phyloP scores from a whole-genome alignment of 2,113 vertebrate genomes.

The Tauraco erythrolophus region DNA sequence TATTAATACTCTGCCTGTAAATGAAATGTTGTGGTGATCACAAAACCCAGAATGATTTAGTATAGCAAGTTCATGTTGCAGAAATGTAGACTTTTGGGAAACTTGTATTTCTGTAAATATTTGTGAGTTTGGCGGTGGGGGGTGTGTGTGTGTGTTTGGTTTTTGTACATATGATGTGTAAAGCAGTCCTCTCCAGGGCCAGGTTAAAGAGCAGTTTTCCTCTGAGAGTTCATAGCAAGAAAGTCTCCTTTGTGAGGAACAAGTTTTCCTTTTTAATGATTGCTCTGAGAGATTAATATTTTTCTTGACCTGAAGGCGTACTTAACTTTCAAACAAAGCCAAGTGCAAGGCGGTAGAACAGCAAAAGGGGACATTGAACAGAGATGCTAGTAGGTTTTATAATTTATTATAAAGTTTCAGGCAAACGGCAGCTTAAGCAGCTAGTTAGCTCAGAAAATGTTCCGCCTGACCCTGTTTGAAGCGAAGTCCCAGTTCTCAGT shows the following conservation, averaged over 20 bases:
- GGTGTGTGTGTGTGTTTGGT: neutral
- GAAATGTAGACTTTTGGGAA: neutral
- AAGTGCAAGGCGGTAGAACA: neutral
- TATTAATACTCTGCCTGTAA: neutral
- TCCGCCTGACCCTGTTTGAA: neutral
- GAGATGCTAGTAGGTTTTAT: neutral
- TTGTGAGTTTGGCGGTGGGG: neutral
- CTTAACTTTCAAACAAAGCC: conserved; percentile 2
- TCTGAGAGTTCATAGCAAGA: neutral
- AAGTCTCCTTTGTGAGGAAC: neutral
- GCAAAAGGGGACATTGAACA: neutral
- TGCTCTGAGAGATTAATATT: conserved; percentile 45
- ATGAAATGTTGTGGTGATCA: neutral
- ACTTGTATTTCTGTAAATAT: neutral
- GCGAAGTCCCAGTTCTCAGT: neutral
- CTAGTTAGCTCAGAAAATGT: neutral
- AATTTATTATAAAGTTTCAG: neutral
- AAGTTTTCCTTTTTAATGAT: conserved; percentile 35
- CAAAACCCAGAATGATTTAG: neutral
- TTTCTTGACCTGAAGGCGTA: conserved; percentile 17
- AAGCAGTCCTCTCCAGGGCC: neutral
- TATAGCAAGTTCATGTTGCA: neutral
- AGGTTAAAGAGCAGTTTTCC: neutral
- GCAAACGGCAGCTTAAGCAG: neutral
- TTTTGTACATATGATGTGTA: neutral